Percentiles rank a stretch among this genome's conserved stretches.
Evolutionary conservation across 2,113 vertebrate species (phyloP).

Genomic region (Lutjanus erythropterus): DNA sequence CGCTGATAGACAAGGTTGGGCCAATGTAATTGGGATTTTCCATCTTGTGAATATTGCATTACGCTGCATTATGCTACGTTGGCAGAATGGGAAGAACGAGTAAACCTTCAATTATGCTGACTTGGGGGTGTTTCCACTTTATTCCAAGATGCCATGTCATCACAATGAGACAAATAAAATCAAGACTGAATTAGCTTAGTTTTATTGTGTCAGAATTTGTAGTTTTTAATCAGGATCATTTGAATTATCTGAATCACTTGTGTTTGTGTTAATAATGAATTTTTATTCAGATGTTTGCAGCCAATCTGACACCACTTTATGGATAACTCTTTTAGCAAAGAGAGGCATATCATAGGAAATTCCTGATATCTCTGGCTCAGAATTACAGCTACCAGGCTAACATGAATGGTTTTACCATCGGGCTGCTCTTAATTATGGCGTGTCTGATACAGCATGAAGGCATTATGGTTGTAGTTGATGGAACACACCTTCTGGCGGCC

Average conservation of each 20-base stretch:
- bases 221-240: not conserved
- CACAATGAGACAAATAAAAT: not conserved
- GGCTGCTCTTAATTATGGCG: not conserved
- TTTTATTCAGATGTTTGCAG: not conserved
- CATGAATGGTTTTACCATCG: not conserved
- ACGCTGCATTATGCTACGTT: not conserved
- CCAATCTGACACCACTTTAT: not conserved
- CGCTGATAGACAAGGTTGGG: conserved; percentile 39
- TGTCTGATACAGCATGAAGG: not conserved
- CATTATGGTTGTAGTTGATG: not conserved
- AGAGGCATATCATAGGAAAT: not conserved
- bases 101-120: not conserved
- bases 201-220: not conserved
- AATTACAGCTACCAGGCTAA: not conserved
- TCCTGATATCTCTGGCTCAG: not conserved
- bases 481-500: not conserved
- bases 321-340: not conserved
- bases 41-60: not conserved
- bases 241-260: not conserved
- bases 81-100: not conserved
- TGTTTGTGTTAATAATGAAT: not conserved
- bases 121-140: not conserved
- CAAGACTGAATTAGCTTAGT: not conserved
- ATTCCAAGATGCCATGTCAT: not conserved
- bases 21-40: not conserved